Evolutionary conservation across 2,888 invertebrate species (phyloP), one percentile per base, ranked within the genome.

Genomic region (Catotricha subobsoleta): DNA sequence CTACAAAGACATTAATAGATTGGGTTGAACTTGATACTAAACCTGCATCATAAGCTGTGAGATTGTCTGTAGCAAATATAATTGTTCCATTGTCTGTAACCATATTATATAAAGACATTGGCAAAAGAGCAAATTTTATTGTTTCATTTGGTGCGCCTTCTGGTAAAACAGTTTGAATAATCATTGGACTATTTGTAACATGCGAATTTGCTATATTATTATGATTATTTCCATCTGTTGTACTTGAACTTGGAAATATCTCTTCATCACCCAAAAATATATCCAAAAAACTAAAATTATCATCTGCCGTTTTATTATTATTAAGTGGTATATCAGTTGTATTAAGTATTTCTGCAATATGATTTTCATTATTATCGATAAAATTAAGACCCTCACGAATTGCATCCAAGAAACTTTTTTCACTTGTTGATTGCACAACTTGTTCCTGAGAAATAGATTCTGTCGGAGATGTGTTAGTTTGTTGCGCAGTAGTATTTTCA

Each of bases 371-470:
- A 13, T 49, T 52, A 44, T 61, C 58, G n/a, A 60, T 60, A 36
- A 57, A 58, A 42, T 60, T 57, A 2, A 61, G 45, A 3, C 60
- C 60, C 19, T 61, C 59, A 2, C 60, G 51, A 10, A 61, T 49
- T 0, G 55, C 53, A 45, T 61, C 61, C 20, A 59, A 51, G 13
- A 61, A 53, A 44, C 58, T 57, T 43, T 58, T 60, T 41, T 60
- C 58, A 19, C 25, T 44, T 12, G 47, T 44, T 18, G 43, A 3
- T 19, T 52, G 54, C 25, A 52, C 5, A 12, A 21, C 31, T 12
- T 8, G 18, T 25, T 25, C 38, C 6, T 28, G 25, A 7, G n/a
- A 30, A 13, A 20, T 19, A 18, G 34, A 13, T 16, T 4, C 13
- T n/a, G 31, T 27, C n/a, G 15, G 16, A 13, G 28, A 7, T 2